A percentile compares a stretch with the other conserved stretches of the same genome.
These are phyloP conservation scores for Proisotoma minuta DNA, from an alignment of 2,888 invertebrate species.

Conservation along the genomic window DNA sequence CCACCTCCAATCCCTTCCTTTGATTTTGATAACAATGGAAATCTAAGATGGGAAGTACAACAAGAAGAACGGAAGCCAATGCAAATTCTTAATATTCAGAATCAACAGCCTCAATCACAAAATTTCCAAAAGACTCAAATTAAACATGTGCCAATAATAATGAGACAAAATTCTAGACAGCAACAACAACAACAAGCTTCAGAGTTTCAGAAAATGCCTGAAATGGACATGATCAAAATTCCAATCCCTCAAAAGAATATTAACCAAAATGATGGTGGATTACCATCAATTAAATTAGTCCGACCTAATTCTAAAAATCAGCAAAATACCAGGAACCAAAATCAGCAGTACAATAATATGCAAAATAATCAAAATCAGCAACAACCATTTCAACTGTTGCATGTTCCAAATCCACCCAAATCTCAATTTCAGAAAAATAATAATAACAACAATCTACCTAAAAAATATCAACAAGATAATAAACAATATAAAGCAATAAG, in stretches of 20 bases:
- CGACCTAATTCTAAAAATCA: background rate
- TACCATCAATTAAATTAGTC: background rate
- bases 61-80: background rate
- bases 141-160: background rate
- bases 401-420: slow-evolving; percentile 6
- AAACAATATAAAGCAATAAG: background rate
- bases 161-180: background rate
- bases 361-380: background rate
- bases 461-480: slow-evolving; percentile 6
- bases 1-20: slow-evolving; percentile 3
- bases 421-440: slow-evolving; percentile 10
- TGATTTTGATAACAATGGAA: background rate
- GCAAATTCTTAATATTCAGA: background rate
- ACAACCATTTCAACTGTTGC: background rate
- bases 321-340: background rate
- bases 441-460: background rate
- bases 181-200: background rate
- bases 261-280: background rate
- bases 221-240: background rate
- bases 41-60: background rate
- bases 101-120: background rate
- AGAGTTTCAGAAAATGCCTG: background rate
- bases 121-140: background rate
- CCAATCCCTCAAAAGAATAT: background rate
- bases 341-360: background rate